Evolutionary conservation across 2,113 vertebrate species (phyloP), one percentile per base, ranked within the genome.

Genomic region (Dicaeum eximium): DNA sequence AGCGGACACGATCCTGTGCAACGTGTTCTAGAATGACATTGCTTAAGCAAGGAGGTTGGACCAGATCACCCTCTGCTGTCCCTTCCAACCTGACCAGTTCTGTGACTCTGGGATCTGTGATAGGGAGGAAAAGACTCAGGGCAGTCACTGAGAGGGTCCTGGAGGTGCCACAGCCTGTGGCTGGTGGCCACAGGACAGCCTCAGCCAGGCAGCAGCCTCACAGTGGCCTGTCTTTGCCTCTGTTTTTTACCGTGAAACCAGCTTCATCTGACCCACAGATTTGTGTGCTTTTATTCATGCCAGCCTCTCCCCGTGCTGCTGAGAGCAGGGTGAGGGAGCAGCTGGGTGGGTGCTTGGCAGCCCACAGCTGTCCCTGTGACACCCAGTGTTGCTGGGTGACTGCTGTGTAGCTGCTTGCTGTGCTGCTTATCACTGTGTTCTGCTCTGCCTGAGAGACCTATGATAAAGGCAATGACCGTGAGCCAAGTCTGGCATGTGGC

Each of bases 231-330:
- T 5, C 2, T 31, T 56, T 16, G 3, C n/a, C 57, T 51, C 33
- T 3, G 0, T 6, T 27, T 37, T 11, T 48, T 5, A 4, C 7
- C 15, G 1, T 9, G 7, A 15, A 44, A 23, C 5, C 23, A 8
- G 3, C 23, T 42, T 51, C 15, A 14, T 16, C 17, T 22, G 1
- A 27, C 7, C 13, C 23, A 6, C 1, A 4, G 25, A 1, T 31
- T 45, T 27, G 21, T 54, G 31, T 5, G 0, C 2, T 22, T 48
- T 66, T 37, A 6, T 38, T 51, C 51, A 53, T 35, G 16, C 23
- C 31, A 31, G 0, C 11, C 12, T 33, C 7, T 10, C 9, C 4
- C 1, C 4, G 1, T 4, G 30, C 19, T 17, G 4, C 37, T 47
- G 50, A 37, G 51, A 37, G 38, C 20, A 5, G n/a, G 6, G 11